A percentile compares a stretch with the other conserved stretches of the same genome.
phyloP scores from a whole-genome alignment of 2,888 invertebrate genomes.

The Callyntrura sp. region DNA sequence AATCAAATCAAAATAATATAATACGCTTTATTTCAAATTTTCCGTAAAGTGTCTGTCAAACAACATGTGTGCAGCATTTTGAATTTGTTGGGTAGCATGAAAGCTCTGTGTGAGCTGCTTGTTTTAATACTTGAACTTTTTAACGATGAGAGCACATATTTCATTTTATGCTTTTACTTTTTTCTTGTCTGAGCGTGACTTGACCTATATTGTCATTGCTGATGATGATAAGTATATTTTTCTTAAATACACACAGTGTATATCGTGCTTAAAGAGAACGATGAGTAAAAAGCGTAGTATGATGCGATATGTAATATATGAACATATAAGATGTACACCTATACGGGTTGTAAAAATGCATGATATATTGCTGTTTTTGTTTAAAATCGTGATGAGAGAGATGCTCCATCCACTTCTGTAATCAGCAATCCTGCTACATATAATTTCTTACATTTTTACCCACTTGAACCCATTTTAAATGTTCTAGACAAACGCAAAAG shows the following conservation, averaged over 20 bases:
- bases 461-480: conserved; percentile 69
- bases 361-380: too few species aligned
- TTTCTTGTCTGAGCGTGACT: conserved; percentile 72
- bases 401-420: neutral
- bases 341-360: too few species aligned
- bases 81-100: neutral
- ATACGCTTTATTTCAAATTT: too few species aligned
- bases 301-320: conserved; percentile 34
- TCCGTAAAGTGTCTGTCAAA: neutral
- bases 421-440: conserved; percentile 46
- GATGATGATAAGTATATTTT: conserved; percentile 30
- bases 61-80: neutral
- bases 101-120: neutral
- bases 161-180: conserved; percentile 71
- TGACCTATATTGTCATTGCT: conserved; percentile 74
- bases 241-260: neutral
- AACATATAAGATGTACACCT: too few species aligned
- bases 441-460: conserved; percentile 25
- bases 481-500: conserved; percentile 40
- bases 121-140: conserved; percentile 20
- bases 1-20: too few species aligned
- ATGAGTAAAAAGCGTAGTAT: neutral
- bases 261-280: neutral
- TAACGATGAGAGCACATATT: conserved; percentile 63
- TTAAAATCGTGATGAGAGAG: too few species aligned